phyloP scores from a whole-genome alignment of 2,797 vertebrate genomes.

The Lithobates sylvaticus region DNA sequence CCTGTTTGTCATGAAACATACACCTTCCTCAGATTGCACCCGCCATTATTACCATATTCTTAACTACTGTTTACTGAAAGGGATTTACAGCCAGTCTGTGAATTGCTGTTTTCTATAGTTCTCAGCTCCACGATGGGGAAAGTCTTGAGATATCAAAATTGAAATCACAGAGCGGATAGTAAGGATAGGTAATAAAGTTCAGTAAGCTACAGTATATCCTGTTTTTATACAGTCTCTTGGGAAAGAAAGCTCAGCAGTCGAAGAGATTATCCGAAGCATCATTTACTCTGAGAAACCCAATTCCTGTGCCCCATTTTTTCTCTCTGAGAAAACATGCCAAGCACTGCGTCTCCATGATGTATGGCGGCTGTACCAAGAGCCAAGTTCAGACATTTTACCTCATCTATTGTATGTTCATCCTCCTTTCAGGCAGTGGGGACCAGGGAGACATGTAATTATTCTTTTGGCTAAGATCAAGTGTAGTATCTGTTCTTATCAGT shows the following conservation, averaged over 20 bases:
- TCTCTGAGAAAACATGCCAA: background rate
- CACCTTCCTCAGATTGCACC: background rate
- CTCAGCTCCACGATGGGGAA: conserved; percentile 23
- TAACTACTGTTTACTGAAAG: conserved; percentile 29
- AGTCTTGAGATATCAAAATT: conserved; percentile 35
- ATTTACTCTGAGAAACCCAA: conserved; percentile 28
- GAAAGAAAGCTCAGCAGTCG: conserved; percentile 21
- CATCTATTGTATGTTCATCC: too few species aligned
- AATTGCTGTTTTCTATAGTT: conserved; percentile 35
- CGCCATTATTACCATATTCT: conserved; percentile 1
- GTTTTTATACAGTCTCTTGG: conserved; percentile 32
- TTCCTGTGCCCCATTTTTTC: background rate
- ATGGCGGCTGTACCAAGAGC: too few species aligned
- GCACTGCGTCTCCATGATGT: too few species aligned
- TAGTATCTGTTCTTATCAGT: too few species aligned
- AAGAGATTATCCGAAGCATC: background rate
- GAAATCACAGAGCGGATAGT: conserved; percentile 34
- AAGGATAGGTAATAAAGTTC: conserved; percentile 43
- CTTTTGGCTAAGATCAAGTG: too few species aligned
- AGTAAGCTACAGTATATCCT: conserved; percentile 37
- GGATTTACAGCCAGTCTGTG: conserved; percentile 33
- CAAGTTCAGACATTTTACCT: too few species aligned
- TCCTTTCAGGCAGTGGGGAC: too few species aligned
- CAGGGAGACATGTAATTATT: too few species aligned
- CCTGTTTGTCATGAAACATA: background rate